A percentile compares a stretch with the other conserved stretches of the same genome.
phyloP scores from a whole-genome alignment of 2,888 invertebrate species.

The Noctua comes region DNA sequence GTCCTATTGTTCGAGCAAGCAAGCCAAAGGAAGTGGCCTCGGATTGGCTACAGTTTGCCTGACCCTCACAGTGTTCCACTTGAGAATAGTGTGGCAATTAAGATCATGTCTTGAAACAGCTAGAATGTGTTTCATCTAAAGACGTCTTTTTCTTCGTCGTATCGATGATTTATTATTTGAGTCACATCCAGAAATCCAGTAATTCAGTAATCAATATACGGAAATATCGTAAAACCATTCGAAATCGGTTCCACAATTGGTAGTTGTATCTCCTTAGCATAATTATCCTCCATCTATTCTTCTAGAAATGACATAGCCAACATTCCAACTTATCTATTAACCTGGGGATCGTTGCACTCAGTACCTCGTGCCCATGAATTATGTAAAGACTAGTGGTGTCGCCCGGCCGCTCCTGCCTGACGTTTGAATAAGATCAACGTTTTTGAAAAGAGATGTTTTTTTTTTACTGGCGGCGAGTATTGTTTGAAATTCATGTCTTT shows the following conservation, averaged over 20 bases:
- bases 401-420: conserved; percentile 50
- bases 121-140: background rate
- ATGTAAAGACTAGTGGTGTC: conserved; percentile 72
- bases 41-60: background rate
- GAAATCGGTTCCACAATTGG: background rate
- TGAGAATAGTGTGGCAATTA: conserved; percentile 8
- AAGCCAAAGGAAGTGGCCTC: conserved; percentile 27
- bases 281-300: background rate
- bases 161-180: background rate
- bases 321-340: conserved; percentile 80
- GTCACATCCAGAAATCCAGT: background rate
- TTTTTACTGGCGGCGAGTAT: conserved; percentile 42
- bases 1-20: conserved; percentile 31
- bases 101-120: background rate
- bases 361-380: conserved; percentile 76
- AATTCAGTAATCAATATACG: background rate
- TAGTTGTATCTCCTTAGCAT: background rate
- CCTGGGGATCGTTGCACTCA: conserved; percentile 83
- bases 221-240: background rate
- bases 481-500: conserved; percentile 57
- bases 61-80: background rate
- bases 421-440: conserved; percentile 70
- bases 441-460: conserved; percentile 52
- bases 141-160: background rate
- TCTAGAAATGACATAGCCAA: conserved; percentile 65